Base-by-base conservation (phyloP, 2,797 vertebrate genomes). In the Enteromius treurensis region DNA sequence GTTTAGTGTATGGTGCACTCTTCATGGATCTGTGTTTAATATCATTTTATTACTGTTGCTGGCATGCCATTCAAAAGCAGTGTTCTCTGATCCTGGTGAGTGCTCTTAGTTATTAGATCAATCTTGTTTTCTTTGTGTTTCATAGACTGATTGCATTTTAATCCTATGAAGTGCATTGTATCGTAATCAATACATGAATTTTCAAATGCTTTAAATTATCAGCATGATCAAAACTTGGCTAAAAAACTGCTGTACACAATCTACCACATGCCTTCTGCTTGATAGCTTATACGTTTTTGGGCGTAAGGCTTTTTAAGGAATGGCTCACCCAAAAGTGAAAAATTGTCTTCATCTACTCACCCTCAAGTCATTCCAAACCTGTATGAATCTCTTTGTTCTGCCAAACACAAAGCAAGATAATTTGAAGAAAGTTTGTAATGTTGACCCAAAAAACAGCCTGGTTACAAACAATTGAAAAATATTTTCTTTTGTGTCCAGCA, bases 21-120 rank as follows among this genome's bases (percentile, higher is more conserved):
- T 96, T 0, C 96, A 95, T 2, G 95, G 94, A 0, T 92, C 92
- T 0, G 90, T 93, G 34, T 96, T 96, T 84, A 96, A 95, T 89
- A 79, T 95, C 62, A 91, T 95, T 2, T 88, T 96, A 21, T 87
- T 95, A 84, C 91, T 96, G 89, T 92, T 96, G 70, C 91, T 96
- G 29, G 93, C 94, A 87, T 96, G 94, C 70, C 95, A 96, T 90
- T 90, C 92, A 21, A 95, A 95, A 71, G 96, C 96, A 0, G 95
- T 96, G 49, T 94, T 96, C 89, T 95, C 95, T 1, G 95, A 96
- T 85, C 96, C 95, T 5, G 95, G 95, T 96, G 58, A 90, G 94
- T 86, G 34, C 23, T 73, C 58, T 62, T 51, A 49, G 64, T 76
- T 76, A 26, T 47, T 42, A 4, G 26, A 11, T 15, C 19, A 13